Evolutionary conservation across 2,797 vertebrate species (phyloP).

Genomic region (Selene dorsalis): DNA sequence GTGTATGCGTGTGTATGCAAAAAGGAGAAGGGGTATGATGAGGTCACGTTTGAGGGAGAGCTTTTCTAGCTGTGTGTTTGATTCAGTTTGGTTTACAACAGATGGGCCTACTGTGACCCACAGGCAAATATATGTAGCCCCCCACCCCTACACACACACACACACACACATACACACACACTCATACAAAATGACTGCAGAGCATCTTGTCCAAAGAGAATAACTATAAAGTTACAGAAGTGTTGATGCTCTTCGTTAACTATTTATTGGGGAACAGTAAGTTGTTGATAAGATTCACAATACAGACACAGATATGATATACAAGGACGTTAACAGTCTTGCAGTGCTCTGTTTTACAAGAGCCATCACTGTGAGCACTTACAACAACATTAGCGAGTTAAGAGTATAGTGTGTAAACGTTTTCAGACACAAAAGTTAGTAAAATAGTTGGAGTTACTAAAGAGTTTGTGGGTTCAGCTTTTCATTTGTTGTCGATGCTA

Average conservation of each 20-base stretch:
- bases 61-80: slow-evolving; percentile 79
- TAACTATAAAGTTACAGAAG: slow-evolving; percentile 17
- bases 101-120: slow-evolving; percentile 85
- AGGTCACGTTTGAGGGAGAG: slow-evolving; percentile 62
- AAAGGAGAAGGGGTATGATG: slow-evolving; percentile 11
- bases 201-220: slow-evolving; percentile 8
- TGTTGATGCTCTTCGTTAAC: slow-evolving; percentile 4
- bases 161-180: slow-evolving; percentile 29
- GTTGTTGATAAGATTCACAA: neutral
- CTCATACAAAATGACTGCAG: slow-evolving; percentile 12
- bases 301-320: neutral
- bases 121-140: slow-evolving; percentile 67
- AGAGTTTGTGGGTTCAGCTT: neutral
- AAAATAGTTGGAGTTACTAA: neutral
- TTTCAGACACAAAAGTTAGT: neutral
- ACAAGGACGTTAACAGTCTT: neutral
- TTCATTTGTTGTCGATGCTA: neutral
- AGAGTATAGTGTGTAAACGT: neutral
- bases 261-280: neutral
- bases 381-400: neutral
- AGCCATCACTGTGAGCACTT: neutral
- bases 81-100: slow-evolving; percentile 80
- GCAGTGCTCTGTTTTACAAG: neutral
- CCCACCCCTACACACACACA: slow-evolving; percentile 36
- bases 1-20: neutral